A percentile compares a stretch with the other conserved stretches of the same genome.
These are phyloP conservation scores for Sebastes kiyomatsui DNA, from an alignment of 2,797 vertebrate species.

Conservation along the genomic window DNA sequence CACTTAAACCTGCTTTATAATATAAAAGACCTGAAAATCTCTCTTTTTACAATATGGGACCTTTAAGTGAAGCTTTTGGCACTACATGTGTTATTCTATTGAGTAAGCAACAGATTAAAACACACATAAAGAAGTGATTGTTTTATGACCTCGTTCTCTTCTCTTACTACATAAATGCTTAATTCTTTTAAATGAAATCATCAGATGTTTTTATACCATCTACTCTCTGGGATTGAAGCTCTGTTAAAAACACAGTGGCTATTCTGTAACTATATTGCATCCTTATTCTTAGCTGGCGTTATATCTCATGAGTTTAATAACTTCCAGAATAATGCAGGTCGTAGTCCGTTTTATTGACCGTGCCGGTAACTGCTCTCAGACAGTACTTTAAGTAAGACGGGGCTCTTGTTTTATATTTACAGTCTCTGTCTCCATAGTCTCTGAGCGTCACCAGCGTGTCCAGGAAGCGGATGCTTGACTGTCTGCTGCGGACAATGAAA, in stretches of 20 bases:
- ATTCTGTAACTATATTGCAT: not conserved
- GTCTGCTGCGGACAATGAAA: conserved; percentile 39
- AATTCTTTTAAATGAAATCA: not conserved
- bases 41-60: too few relatives aligned
- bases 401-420: conserved; percentile 34
- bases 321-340: not conserved
- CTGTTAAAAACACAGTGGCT: not conserved
- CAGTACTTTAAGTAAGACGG: conserved; percentile 13
- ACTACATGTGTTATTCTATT: not conserved
- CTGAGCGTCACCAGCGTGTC: conserved; percentile 44
- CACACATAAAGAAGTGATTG: not conserved
- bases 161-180: not conserved
- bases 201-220: not conserved
- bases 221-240: not conserved
- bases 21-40: not conserved
- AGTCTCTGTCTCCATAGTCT: conserved; percentile 41
- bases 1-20: too few relatives aligned
- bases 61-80: not conserved
- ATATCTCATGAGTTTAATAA: not conserved
- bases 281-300: not conserved
- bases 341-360: not conserved
- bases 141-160: not conserved
- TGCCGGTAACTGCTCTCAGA: conserved; percentile 15
- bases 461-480: conserved; percentile 54
- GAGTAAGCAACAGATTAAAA: not conserved